phyloP scores from a whole-genome alignment of 2,113 vertebrate species.

The Nettapus auritus region DNA sequence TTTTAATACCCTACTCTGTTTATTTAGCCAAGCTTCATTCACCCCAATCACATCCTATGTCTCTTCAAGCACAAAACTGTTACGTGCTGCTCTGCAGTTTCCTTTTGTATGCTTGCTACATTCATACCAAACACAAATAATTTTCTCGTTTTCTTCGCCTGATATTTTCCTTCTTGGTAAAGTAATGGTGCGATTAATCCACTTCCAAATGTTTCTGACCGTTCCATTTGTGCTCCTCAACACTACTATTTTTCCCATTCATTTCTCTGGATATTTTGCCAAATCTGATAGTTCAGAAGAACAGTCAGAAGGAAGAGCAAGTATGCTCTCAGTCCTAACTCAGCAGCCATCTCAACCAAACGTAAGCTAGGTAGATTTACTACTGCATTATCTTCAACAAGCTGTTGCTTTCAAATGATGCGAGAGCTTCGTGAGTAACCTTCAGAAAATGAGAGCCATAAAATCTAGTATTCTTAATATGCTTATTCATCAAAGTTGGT shows the following conservation, averaged over 20 bases:
- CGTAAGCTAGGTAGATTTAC: neutral
- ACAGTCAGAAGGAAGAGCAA: neutral
- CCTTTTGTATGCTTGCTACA: neutral
- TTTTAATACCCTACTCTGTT: neutral
- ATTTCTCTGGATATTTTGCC: neutral
- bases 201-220: neutral
- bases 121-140: neutral
- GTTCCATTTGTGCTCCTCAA: neutral
- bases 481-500: neutral
- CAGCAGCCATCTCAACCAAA: neutral
- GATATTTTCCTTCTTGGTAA: neutral
- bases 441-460: neutral
- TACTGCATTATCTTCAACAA: neutral
- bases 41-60: neutral
- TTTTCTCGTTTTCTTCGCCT: neutral
- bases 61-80: neutral
- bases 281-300: neutral
- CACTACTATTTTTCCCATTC: neutral
- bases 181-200: neutral
- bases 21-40: neutral
- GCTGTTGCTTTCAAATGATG: neutral
- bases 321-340: neutral
- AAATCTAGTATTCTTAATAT: neutral
- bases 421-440: neutral
- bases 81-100: neutral